Percentiles rank a stretch among this genome's conserved stretches.
phyloP scores from a whole-genome alignment of 2,888 invertebrate species.

The Megalurothrips usitatus region DNA sequence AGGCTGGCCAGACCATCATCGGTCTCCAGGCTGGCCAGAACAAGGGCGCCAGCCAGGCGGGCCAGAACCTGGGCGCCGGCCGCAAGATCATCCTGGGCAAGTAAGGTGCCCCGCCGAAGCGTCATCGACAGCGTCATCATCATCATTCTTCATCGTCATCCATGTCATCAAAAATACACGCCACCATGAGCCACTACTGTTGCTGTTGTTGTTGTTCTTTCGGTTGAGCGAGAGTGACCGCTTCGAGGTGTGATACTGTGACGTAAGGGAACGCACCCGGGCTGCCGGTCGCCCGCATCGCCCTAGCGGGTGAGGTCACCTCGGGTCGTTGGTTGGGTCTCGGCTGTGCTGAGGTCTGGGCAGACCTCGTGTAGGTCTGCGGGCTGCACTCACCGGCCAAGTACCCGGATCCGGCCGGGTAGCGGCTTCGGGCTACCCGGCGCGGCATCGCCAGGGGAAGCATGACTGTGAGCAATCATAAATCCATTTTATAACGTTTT shows the following conservation, averaged over 20 bases:
- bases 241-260: not conserved
- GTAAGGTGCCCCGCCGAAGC: conserved; percentile 51
- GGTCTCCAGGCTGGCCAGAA: conserved; percentile 95
- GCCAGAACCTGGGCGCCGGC: conserved; percentile 82
- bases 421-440: not conserved
- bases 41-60: conserved; percentile 92
- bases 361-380: too few relatives aligned
- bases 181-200: too few relatives aligned
- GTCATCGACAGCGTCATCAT: too few relatives aligned
- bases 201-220: too few relatives aligned
- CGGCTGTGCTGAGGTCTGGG: too few relatives aligned
- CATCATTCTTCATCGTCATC: not conserved
- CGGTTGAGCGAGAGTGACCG: not conserved
- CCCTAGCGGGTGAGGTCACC: conserved; percentile 7
- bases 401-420: not conserved
- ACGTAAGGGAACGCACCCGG: not conserved
- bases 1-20: conserved; percentile 82
- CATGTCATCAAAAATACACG: too few relatives aligned
- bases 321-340: not conserved
- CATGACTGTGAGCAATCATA: not conserved
- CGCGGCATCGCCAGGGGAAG: not conserved
- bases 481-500: conserved; percentile 10
- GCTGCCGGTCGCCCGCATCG: not conserved
- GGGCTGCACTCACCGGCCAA: too few relatives aligned
- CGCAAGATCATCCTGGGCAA: conserved; percentile 89